Percentiles rank a stretch among this genome's conserved stretches.
Evolutionary conservation across 1,140 invertebrate species (phyloP).

Genomic region (Archegozetes longisetosus): DNA sequence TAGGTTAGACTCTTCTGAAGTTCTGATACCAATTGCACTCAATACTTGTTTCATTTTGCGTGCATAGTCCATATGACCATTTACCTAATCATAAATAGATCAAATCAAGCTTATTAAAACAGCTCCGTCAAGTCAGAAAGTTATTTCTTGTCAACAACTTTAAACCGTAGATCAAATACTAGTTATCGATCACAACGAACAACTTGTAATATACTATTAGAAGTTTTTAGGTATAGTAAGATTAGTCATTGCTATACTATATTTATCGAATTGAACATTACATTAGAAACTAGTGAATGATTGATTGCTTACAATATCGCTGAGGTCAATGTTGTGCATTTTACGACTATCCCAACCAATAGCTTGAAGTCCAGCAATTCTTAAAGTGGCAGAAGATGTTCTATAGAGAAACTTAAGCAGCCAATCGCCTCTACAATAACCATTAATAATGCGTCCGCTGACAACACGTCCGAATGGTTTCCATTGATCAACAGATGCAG

Average conservation of each 20-base stretch:
- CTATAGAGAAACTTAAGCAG: constrained; percentile 48
- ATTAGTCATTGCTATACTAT: no score
- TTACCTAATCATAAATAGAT: constrained; percentile 24
- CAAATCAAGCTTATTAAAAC: no score
- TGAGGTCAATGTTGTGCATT: constrained; percentile 45
- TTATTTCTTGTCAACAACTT: no score
- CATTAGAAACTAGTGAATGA: constrained; percentile 2
- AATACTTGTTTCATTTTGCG: constrained; percentile 42
- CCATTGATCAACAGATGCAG: constrained; percentile 39
- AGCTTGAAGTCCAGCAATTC: constrained; percentile 43
- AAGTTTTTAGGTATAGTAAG: no score
- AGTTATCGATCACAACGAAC: no score
- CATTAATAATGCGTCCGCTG: constrained; percentile 46
- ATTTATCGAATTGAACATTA: not conserved
- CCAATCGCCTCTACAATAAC: constrained; percentile 45
- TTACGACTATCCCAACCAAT: constrained; percentile 37
- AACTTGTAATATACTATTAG: no score
- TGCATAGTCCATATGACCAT: constrained; percentile 44
- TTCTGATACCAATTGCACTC: constrained; percentile 31
- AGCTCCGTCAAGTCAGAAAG: no score
- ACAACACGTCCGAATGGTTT: constrained; percentile 38
- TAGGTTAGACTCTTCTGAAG: constrained; percentile 17
- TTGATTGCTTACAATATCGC: constrained; percentile 33
- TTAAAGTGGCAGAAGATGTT: constrained; percentile 39
- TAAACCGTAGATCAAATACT: no score